Base-by-base conservation (phyloP, 2,113 vertebrate genomes). In the Colaptes auratus region DNA sequence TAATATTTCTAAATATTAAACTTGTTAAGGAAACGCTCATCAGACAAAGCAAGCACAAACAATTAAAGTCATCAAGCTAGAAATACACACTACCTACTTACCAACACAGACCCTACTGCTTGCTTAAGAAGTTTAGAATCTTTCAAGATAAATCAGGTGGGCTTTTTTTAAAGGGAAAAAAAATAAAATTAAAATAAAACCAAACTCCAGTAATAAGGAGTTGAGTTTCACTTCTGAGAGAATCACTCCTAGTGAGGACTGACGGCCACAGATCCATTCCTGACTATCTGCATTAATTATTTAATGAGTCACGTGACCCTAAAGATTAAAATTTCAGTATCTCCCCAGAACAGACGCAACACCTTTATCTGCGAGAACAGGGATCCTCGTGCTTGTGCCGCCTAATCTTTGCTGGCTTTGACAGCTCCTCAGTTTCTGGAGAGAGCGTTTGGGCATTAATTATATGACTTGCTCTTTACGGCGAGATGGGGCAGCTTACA, bases 241-340 rank as follows among this genome's bases (percentile, higher is more conserved):
- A 98, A 98, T 98, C 97, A 97, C 97, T 98, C 98, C 97, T 98
- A 98, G 98, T 98, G 98, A 98, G 98, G 98, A 97, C 98, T 97
- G 97, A 97, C 78, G 96, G 98, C 98, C 98, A 96, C 97, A 96
- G 86, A 98, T 98, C 98, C 98, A 99, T 99, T 99, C 98, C 98
- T 99, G 98, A 98, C 96, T 96, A 97, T 92, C 97, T 91, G 96
- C 97, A 99, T 99, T 98, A 98, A 99, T 99, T 99, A 99, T 99
- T 99, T 98, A 99, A 98, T 97, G 97, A 98, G 98, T 98, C 99
- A 99, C 98, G 98, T 99, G 98, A 97, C 98, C 63, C 56, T 86
- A 95, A 93, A 97, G 98, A 99, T 98, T 98, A 98, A 99, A 99
- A 98, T 98, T 99, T 98, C 98, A 99, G 88, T 97, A 98, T 98